Conservation (phyloP, 2,797 vertebrate genomes). For the Hypotaenidia philippensis region DNA sequence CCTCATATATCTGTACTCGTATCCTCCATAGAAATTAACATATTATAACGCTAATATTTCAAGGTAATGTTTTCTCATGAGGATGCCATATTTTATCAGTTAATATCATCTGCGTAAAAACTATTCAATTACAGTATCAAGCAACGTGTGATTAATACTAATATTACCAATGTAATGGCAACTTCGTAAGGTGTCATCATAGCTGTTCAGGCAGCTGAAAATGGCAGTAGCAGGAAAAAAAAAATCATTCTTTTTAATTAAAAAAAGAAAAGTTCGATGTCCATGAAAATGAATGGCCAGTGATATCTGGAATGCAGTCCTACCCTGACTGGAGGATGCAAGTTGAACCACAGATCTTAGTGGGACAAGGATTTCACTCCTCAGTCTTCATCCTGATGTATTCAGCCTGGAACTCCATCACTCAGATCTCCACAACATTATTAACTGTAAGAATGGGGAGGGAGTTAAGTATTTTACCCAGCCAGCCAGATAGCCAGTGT, state of each 20-base stretch:
- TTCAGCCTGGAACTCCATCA: background rate
- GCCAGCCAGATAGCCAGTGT: background rate
- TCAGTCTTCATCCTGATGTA: background rate
- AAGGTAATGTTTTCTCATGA: slow-evolving; percentile 86
- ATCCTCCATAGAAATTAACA: slow-evolving; percentile 85
- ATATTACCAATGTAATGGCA: slow-evolving; percentile 52
- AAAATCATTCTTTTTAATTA: slow-evolving; percentile 46
- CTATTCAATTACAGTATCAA: slow-evolving; percentile 84
- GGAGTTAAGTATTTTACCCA: background rate
- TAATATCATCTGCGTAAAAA: slow-evolving; percentile 83
- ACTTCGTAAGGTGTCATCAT: slow-evolving; percentile 51
- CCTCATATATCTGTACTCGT: slow-evolving; percentile 79
- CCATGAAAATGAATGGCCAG: background rate
- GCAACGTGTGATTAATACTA: slow-evolving; percentile 80
- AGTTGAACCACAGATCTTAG: background rate
- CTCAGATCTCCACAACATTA: background rate
- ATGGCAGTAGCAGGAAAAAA: background rate
- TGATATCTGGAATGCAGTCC: background rate
- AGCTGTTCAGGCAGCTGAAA: slow-evolving; percentile 17
- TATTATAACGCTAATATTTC: slow-evolving; percentile 87
- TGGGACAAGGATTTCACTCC: background rate
- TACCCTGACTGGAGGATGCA: background rate
- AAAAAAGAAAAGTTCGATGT: background rate
- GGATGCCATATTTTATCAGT: slow-evolving; percentile 85
- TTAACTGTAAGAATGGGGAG: background rate